A percentile compares a stretch with the other conserved stretches of the same genome.
Conservation (phyloP, 2,113 vertebrate genomes). For the Epinephelus fuscoguttatus region DNA sequence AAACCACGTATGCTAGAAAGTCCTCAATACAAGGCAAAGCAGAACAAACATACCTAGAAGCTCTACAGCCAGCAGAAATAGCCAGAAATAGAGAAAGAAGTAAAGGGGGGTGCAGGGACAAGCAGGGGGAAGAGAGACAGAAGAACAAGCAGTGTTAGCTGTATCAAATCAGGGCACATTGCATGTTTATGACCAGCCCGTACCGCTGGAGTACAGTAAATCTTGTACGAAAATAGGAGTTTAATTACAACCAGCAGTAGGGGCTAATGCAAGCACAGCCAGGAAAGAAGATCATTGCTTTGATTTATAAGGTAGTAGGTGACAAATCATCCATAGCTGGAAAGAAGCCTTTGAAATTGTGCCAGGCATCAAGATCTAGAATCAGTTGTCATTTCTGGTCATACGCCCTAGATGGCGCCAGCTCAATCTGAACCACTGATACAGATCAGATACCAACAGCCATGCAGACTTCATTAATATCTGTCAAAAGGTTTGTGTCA, state of each 20-base stretch:
- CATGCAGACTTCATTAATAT: neutral
- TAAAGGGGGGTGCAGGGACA: conserved; percentile 34
- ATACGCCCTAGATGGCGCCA: conserved; percentile 62
- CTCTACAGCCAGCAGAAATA: conserved; percentile 68
- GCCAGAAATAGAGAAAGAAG: conserved; percentile 36
- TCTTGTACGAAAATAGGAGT: conserved; percentile 33
- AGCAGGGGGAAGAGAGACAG: conserved; percentile 50
- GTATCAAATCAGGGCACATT: conserved; percentile 49
- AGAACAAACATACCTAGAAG: conserved; percentile 79
- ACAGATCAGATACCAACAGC: neutral
- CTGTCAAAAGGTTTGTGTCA: neutral
- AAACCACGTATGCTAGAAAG: neutral
- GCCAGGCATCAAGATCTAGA: conserved; percentile 27
- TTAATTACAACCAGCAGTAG: conserved; percentile 45
- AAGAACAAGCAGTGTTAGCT: conserved; percentile 77
- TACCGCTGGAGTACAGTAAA: conserved; percentile 13
- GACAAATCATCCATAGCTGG: conserved; percentile 46
- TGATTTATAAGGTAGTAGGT: conserved; percentile 33
- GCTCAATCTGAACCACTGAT: conserved; percentile 28
- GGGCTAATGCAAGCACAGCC: conserved; percentile 31
- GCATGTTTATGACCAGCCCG: conserved; percentile 41
- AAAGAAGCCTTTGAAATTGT: conserved; percentile 35
- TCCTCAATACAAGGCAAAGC: neutral
- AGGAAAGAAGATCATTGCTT: conserved; percentile 28
- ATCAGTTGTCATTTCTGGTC: conserved; percentile 27